Base-by-base conservation (phyloP, 2,797 vertebrate species). In the Ammospiza maritima region DNA sequence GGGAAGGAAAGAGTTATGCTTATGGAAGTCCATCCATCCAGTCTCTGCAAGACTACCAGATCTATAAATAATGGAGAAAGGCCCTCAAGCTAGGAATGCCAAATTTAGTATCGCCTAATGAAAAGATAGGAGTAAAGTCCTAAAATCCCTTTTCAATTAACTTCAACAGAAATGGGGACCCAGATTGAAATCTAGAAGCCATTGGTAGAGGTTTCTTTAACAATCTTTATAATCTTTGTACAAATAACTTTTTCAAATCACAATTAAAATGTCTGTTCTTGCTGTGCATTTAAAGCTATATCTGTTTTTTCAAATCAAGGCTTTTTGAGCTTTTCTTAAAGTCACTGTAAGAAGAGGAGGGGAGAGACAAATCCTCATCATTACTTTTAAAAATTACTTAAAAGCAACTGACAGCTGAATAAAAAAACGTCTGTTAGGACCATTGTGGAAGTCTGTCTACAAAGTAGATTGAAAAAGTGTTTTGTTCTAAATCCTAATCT, bases 401-500 rank as follows among this genome's bases (percentile, higher is more conserved):
- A 89, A 89, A 93, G 15, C 23, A 2, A 75, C 45, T 2, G 27
- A 94, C 78, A 90, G 82, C 40, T 90, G 86, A 94, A 88, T 89
- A 94, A 93, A 88, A 32, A 26, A 89, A 84, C 7, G 58, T 85
- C 88, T 95, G 69, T 48, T 95, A 96, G 70, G 61, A 91, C 72
- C 54, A 65, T 45, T 89, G 57, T 71, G 13, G 65, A 93, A 67
- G 56, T 87, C 85, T 96, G 74, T 65, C 82, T 93, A 75, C 51
- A 72, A 95, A 97, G 83, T 61, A 96, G 93, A 97, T 97, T 97
- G 91, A 96, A 96, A 93, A 95, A 93, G 32, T 93, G 89, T 95
- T 97, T 95, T 95, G 51, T 84, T 93, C 61, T 95, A 96, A 97
- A 97, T 94, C 95, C 90, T 96, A 97, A 97, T 97, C 96, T 96